Percentiles rank a stretch among this genome's conserved stretches.
These are phyloP conservation scores for Trissolcus japonicus DNA, from an alignment of 2,888 invertebrate species.

Conservation along the genomic window DNA sequence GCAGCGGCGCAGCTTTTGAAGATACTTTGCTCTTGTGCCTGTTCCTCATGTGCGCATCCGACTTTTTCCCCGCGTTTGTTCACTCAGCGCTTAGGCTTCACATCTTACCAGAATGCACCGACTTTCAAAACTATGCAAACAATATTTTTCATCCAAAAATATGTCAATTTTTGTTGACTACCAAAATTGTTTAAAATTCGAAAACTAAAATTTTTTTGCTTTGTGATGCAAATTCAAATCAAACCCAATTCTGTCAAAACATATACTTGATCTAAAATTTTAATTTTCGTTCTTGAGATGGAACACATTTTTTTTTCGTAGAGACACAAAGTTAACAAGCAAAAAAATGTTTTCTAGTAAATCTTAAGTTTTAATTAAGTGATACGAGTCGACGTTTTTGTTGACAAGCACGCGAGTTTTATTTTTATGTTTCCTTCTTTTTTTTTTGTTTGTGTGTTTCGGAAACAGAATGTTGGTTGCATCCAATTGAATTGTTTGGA, in stretches of 20 bases:
- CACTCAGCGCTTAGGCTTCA: constrained; percentile 17
- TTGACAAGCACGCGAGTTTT: too few species aligned
- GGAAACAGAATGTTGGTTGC: constrained; percentile 12
- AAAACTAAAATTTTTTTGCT: too few species aligned
- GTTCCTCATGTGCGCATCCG: constrained; percentile 10
- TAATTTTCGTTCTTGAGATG: too few species aligned
- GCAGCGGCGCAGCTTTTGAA: constrained; percentile 61
- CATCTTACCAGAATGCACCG: constrained; percentile 19
- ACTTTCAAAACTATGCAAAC: constrained; percentile 36
- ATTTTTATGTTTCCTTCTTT: background rate
- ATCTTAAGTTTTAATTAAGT: background rate
- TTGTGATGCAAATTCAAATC: too few species aligned
- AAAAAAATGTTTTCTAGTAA: too few species aligned
- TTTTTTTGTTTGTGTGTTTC: background rate
- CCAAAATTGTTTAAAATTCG: too few species aligned
- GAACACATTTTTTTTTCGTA: too few species aligned
- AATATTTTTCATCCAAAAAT: background rate
- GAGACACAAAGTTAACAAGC: too few species aligned
- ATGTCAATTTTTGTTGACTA: too few species aligned
- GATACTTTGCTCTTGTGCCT: constrained; percentile 34
- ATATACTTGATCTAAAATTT: too few species aligned
- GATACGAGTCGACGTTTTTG: background rate
- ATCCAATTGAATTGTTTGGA: constrained; percentile 16
- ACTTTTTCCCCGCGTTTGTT: constrained; percentile 21
- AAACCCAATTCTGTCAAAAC: too few species aligned